These are phyloP conservation scores for Paracentrotus lividus DNA, from an alignment of 53 echinoderm and acorn worm genomes.

Conservation along the genomic window DNA sequence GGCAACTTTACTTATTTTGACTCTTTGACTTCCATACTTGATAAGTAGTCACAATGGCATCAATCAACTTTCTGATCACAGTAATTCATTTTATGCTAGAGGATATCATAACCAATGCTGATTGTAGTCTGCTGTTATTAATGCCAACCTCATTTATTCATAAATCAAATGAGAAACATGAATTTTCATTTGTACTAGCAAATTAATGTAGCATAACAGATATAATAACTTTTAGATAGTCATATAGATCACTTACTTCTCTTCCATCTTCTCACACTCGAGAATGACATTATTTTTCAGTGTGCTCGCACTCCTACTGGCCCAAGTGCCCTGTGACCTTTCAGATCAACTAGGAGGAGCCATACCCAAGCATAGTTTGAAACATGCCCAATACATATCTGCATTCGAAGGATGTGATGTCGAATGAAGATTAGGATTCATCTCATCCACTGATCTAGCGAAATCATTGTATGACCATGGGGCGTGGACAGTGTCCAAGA, in stretches of 20 bases:
- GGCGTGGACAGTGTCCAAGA: conserved; percentile 89
- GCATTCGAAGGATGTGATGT: conserved; percentile 99
- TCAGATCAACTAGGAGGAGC: conserved; percentile 89
- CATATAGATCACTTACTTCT: conserved; percentile 64
- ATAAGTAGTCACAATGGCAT: too few species aligned
- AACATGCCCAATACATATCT: conserved; percentile 90
- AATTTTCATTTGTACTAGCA: too few species aligned
- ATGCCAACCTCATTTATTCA: too few species aligned
- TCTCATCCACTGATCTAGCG: conserved; percentile 73
- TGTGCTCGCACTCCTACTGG: conserved; percentile 96
- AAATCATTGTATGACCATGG: conserved; percentile 92
- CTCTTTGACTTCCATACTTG: too few species aligned
- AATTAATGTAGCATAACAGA: too few species aligned
- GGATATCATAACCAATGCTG: too few species aligned
- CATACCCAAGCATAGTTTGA: conserved; percentile 81
- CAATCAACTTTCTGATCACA: too few species aligned
- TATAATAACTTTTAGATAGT: too few species aligned
- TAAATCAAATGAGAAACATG: too few species aligned
- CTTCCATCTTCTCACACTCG: conserved; percentile 99
- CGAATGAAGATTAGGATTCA: conserved; percentile 79
- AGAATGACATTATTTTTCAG: conserved; percentile 98
- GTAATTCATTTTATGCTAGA: too few species aligned
- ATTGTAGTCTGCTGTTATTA: too few species aligned
- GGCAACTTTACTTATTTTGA: too few species aligned
- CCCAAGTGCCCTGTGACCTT: conserved; percentile 85